Evolutionary conservation across 2,113 vertebrate genomes (phyloP).

Genomic region (Cervus canadensis): DNA sequence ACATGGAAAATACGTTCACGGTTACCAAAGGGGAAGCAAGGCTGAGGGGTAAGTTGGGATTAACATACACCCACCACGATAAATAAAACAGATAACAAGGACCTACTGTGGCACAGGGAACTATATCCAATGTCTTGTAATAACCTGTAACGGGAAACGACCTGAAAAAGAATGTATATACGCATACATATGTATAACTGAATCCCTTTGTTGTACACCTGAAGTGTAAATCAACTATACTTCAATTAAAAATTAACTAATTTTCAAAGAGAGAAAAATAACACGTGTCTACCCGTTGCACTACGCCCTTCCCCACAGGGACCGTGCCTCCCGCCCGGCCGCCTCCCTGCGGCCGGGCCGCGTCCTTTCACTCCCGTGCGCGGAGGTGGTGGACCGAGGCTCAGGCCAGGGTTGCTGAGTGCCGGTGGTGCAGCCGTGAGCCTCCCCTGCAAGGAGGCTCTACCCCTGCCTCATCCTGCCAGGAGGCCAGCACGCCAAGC

Average conservation of each 20-base stretch:
- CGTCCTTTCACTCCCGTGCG: accelerated
- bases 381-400: background rate
- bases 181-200: background rate
- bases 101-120: background rate
- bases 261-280: background rate
- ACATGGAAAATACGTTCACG: background rate
- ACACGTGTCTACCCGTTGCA: accelerated
- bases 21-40: background rate
- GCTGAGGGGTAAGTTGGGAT: background rate
- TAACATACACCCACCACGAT: too few relatives aligned
- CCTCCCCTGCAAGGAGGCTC: background rate
- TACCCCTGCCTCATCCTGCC: background rate
- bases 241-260: background rate
- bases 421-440: background rate
- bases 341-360: background rate
- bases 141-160: accelerated
- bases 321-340: background rate
- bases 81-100: background rate
- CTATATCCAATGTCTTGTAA: accelerated
- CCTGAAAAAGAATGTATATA: accelerated
- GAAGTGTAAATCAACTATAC: background rate
- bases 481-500: background rate
- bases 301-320: background rate
- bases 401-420: accelerated
- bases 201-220: background rate